Conservation (phyloP, 1,140 invertebrate species). For the Brachionus rotundiformis region DNA sequence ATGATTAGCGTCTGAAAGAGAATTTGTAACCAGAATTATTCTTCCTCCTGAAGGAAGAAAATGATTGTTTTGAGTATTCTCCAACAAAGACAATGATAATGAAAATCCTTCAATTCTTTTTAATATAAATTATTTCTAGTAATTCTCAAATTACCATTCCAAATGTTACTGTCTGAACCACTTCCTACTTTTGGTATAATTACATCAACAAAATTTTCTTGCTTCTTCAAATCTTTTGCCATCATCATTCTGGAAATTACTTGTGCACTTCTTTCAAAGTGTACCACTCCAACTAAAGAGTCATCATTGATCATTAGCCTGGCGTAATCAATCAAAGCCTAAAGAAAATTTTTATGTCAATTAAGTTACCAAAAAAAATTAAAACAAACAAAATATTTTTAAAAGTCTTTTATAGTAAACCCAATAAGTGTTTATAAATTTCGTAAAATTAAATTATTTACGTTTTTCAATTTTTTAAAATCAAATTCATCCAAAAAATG, state of each 20-base stretch:
- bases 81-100: background rate
- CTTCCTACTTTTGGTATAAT: background rate
- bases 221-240: background rate
- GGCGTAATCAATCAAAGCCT: conserved; percentile 40
- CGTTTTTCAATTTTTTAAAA: background rate
- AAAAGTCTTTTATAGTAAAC: background rate
- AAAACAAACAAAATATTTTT: background rate
- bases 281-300: background rate
- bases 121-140: background rate
- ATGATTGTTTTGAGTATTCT: background rate
- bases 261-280: conserved; percentile 41
- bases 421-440: too few species aligned
- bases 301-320: conserved; percentile 22
- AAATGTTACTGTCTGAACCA: background rate
- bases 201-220: background rate
- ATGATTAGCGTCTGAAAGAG: background rate
- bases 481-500: background rate
- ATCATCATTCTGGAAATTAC: background rate
- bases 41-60: background rate
- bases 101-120: background rate
- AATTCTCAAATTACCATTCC: conserved; percentile 30
- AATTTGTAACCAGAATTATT: background rate
- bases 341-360: background rate
- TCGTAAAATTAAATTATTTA: background rate
- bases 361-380: background rate